Evolutionary conservation across 2,888 invertebrate species (phyloP).

Genomic region (Lasioglossum marginatum): DNA sequence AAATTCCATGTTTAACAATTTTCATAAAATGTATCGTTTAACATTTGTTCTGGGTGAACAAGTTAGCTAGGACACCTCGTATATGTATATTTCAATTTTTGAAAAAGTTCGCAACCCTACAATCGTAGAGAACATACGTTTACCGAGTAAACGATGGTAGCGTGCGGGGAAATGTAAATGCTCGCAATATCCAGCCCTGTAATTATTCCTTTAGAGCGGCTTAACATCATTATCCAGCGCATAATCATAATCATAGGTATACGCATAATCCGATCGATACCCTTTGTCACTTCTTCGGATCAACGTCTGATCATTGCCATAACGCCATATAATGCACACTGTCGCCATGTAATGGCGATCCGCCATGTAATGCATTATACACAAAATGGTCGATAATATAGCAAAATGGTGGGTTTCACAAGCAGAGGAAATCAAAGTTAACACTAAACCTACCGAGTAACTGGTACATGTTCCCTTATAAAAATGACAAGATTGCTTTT

Average conservation of each 20-base stretch:
- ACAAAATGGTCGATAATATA: not conserved
- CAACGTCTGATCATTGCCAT: not conserved
- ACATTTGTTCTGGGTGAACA: no score
- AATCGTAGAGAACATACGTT: not conserved
- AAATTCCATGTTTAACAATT: no score
- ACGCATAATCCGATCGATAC: conserved; percentile 9
- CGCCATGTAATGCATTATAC: not conserved
- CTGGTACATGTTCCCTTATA: no score
- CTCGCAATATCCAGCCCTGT: not conserved
- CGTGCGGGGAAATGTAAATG: not conserved
- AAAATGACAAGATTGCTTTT: no score
- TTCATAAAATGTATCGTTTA: no score
- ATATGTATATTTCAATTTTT: not conserved
- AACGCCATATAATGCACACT: not conserved
- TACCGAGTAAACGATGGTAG: not conserved
- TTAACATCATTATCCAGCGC: conserved; percentile 13
- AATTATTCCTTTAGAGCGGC: conserved; percentile 20
- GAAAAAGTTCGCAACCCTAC: no score
- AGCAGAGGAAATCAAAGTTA: not conserved
- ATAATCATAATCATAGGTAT: not conserved
- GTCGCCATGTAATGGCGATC: no score
- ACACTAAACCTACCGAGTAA: no score
- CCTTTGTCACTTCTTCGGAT: not conserved
- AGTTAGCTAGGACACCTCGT: no score
- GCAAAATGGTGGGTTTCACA: not conserved